phyloP scores from a whole-genome alignment of 2,888 invertebrate species.

The Adelphocoris suturalis region DNA sequence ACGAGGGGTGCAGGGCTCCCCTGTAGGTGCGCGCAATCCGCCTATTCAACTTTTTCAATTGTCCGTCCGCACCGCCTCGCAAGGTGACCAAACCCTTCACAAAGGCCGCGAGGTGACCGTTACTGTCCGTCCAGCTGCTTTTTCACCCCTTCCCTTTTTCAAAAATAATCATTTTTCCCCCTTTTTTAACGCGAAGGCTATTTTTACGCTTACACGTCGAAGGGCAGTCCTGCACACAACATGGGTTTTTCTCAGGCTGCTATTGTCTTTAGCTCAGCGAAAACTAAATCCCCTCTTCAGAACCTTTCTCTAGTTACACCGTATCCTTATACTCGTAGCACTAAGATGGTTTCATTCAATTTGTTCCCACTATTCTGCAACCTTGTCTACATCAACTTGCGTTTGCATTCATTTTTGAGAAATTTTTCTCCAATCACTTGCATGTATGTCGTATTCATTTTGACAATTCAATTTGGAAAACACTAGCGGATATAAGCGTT shows the following conservation, averaged over 20 bases:
- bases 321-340: too few species aligned
- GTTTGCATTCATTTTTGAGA: too few species aligned
- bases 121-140: slow-evolving; percentile 6
- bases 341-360: too few species aligned
- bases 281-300: too few species aligned
- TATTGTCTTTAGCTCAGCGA: not conserved
- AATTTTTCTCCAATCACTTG: too few species aligned
- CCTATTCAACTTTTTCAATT: slow-evolving; percentile 15
- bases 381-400: too few species aligned
- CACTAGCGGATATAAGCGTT: too few species aligned
- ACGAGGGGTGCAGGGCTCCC: not conserved
- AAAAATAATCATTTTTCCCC: not conserved
- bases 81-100: slow-evolving; percentile 35
- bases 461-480: too few species aligned
- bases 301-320: too few species aligned
- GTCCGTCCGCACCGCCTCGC: not conserved
- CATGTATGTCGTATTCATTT: too few species aligned
- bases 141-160: slow-evolving; percentile 4
- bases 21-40: not conserved
- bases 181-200: slow-evolving; percentile 5
- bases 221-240: too few species aligned
- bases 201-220: slow-evolving; percentile 20
- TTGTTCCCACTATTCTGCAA: too few species aligned
- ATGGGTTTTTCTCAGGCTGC: not conserved
- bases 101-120: slow-evolving; percentile 18